phyloP scores from a whole-genome alignment of 2,888 invertebrate genomes.

The Calephelis perditalis region DNA sequence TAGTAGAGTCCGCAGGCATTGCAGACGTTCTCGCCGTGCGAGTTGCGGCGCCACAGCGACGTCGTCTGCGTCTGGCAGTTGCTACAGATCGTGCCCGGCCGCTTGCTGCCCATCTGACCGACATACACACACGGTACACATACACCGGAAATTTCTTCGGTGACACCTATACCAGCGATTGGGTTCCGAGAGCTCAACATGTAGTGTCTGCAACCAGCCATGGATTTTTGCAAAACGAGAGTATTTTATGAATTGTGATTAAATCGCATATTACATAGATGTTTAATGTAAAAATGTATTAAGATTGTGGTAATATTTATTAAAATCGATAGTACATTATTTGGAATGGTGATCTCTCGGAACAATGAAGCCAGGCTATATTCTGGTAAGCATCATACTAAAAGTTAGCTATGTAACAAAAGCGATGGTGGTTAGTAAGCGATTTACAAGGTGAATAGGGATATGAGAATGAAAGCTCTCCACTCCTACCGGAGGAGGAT shows the following conservation, averaged over 20 bases:
- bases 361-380: not conserved
- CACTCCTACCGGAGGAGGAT: conserved; percentile 8
- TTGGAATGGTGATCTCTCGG: too few species aligned
- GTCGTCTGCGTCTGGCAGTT: conserved; percentile 95
- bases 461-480: conserved; percentile 4
- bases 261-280: too few species aligned
- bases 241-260: too few species aligned
- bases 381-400: conserved; percentile 4
- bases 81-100: conserved; percentile 89
- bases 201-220: too few species aligned
- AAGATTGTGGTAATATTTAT: too few species aligned
- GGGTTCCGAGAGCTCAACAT: not conserved
- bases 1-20: conserved; percentile 98
- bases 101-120: conserved; percentile 80
- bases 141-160: too few species aligned
- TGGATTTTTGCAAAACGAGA: too few species aligned
- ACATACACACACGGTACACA: conserved; percentile 6
- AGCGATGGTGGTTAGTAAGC: conserved; percentile 19
- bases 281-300: too few species aligned
- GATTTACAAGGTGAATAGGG: conserved; percentile 3
- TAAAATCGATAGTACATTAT: too few species aligned
- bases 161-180: not conserved
- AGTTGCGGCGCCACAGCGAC: conserved; percentile 85
- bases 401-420: conserved; percentile 7
- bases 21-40: conserved; percentile 96